phyloP scores from a whole-genome alignment of 2,113 vertebrate species.

The Oryzias celebensis region DNA sequence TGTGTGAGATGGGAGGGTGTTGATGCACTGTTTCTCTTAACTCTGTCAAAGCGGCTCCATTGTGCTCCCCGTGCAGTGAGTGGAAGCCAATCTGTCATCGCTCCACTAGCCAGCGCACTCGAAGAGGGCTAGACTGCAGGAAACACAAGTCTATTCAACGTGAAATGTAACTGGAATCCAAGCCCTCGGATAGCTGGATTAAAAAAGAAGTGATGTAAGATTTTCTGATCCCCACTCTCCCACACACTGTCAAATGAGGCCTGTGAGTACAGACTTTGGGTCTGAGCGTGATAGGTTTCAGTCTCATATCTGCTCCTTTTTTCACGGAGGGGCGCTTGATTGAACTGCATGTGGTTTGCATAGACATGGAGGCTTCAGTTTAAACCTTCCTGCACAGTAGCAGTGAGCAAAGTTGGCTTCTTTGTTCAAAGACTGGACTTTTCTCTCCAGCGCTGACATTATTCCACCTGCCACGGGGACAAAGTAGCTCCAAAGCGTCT shows the following conservation, averaged over 20 bases:
- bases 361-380: constrained; percentile 56
- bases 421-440: constrained; percentile 48
- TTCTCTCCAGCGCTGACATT: constrained; percentile 24
- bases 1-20: constrained; percentile 25
- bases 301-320: constrained; percentile 51
- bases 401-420: constrained; percentile 32
- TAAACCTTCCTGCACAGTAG: constrained; percentile 34
- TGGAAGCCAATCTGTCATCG: constrained; percentile 77
- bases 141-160: constrained; percentile 74
- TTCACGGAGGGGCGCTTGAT: constrained; percentile 55
- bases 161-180: constrained; percentile 69
- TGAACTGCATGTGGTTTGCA: constrained; percentile 63
- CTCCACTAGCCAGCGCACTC: constrained; percentile 68
- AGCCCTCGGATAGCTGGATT: constrained; percentile 54
- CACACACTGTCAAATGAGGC: constrained; percentile 69
- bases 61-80: constrained; percentile 72
- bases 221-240: constrained; percentile 57
- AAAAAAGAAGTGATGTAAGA: constrained; percentile 50
- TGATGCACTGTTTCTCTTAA: constrained; percentile 71
- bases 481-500: constrained; percentile 12
- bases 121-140: constrained; percentile 54
- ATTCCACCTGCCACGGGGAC: constrained; percentile 44
- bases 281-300: constrained; percentile 60
- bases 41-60: constrained; percentile 74
- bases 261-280: constrained; percentile 57